A percentile compares a stretch with the other conserved stretches of the same genome.
Evolutionary conservation across 2,888 invertebrate genomes (phyloP).

Genomic region (Heliconius ethilla): DNA sequence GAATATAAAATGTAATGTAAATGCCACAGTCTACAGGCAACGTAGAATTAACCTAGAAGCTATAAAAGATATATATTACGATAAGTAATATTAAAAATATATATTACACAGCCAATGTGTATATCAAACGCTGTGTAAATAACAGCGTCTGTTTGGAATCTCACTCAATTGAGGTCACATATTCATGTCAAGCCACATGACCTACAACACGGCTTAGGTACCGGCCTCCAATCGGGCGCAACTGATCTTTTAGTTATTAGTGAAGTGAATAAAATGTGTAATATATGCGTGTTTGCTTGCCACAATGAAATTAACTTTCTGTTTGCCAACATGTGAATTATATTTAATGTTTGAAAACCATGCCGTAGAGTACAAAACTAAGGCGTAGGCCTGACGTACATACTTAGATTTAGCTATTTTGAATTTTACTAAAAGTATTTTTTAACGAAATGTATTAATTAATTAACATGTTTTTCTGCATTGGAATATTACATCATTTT

Average conservation of each 20-base stretch:
- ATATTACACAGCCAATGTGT: conserved; percentile 41
- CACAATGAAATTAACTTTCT: conserved; percentile 39
- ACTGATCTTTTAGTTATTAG: conserved; percentile 53
- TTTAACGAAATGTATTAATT: not conserved
- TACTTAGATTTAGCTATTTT: conserved; percentile 28
- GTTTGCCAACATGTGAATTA: conserved; percentile 32
- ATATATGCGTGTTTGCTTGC: conserved; percentile 43
- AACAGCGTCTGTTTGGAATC: conserved; percentile 66
- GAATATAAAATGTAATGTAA: too few species aligned
- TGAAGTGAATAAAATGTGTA: conserved; percentile 48
- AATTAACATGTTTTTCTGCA: conserved; percentile 16
- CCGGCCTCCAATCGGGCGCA: conserved; percentile 64
- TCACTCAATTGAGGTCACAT: conserved; percentile 73
- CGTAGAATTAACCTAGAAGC: not conserved
- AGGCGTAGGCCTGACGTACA: conserved; percentile 46
- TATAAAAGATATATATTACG: conserved; percentile 1
- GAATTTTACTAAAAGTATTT: not conserved
- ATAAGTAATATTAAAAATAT: conserved; percentile 16
- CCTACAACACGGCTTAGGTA: conserved; percentile 67
- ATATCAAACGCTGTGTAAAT: conserved; percentile 60
- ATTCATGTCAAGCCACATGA: conserved; percentile 64
- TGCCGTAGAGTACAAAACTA: conserved; percentile 70
- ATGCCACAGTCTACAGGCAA: too few species aligned
- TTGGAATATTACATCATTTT: conserved; percentile 24
- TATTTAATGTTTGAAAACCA: conserved; percentile 35